Evolutionary conservation across 2,888 invertebrate species (phyloP), one percentile per base, ranked within the genome.

Genomic region (Ichneumoninae sp.): DNA sequence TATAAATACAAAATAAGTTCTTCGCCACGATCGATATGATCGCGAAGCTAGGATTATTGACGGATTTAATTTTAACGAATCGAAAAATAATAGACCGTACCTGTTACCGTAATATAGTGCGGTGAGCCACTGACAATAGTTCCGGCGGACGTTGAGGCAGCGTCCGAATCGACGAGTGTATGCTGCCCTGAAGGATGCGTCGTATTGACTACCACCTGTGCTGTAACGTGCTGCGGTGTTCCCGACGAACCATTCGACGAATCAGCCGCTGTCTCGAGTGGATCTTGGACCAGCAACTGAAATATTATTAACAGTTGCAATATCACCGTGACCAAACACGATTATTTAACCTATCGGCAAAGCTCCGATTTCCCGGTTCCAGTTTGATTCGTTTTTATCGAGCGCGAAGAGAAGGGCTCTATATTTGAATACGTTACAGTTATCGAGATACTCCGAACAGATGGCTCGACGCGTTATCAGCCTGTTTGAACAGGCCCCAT

Each of bases 81-180:
- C 13, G 4, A 1, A 57, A 10, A 57, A 57, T 13, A 26, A 26
- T 57, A 2, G 57, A 57, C 13, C 22, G 94, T 93, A 96, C 96
- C 96, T 90, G 96, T 96, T 44, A 97, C 97, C 52, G 96, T 96
- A 88, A 97, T 97, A 93, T 96, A 97, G 85, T 96, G 95, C 50
- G 95, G 95, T 16, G 95, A 93, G 52, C 92, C 93, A 83, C 91
- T 92, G 81, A 94, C 93, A 65, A 94, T 93, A n/a, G 94, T 92
- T n/a, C 93, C 93, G 47, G 94, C 87, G 33, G 94, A 94, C 54
- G 95, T 94, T n/a, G 95, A 94, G 85, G 95, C 95, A 77, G 94
- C 92, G 90, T 95, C 95, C 88, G 95, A 94, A 81, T 93, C 93
- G 40, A 93, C 93, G 60, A 95, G 94, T 52, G 94, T 91, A 86